These are phyloP conservation scores for Epinephelus malabaricus DNA, from an alignment of 2,797 vertebrate genomes.

Conservation along the genomic window DNA sequence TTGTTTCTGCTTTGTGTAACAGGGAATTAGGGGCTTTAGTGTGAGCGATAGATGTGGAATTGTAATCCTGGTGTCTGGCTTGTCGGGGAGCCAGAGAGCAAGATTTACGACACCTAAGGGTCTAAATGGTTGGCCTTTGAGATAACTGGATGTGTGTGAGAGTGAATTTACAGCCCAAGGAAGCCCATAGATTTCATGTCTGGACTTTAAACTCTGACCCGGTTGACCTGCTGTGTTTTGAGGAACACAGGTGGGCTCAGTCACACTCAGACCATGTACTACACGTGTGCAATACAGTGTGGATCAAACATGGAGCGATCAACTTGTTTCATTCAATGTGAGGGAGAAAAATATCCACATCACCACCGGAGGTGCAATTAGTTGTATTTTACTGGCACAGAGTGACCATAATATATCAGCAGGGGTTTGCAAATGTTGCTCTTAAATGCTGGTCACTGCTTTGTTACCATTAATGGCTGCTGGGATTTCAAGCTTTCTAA, in stretches of 20 bases:
- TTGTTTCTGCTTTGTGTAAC: constrained; percentile 72
- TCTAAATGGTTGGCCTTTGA: constrained; percentile 69
- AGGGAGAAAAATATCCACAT: neutral
- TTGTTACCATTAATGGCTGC: neutral
- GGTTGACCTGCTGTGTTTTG: constrained; percentile 10
- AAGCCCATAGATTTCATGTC: constrained; percentile 50
- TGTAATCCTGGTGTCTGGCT: constrained; percentile 67
- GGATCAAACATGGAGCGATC: neutral
- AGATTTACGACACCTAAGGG: constrained; percentile 69
- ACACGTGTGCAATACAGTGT: neutral
- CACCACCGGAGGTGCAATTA: neutral
- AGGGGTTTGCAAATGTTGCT: constrained; percentile 6
- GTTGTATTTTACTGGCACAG: constrained; percentile 4
- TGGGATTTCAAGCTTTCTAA: neutral
- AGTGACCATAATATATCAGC: neutral
- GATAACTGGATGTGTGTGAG: constrained; percentile 56
- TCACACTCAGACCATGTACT: neutral
- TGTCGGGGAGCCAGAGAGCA: constrained; percentile 47
- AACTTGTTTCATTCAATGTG: constrained; percentile 1
- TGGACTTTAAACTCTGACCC: constrained; percentile 46
- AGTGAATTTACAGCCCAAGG: constrained; percentile 55
- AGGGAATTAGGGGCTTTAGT: constrained; percentile 68
- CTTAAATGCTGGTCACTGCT: neutral
- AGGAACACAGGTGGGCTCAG: constrained; percentile 14
- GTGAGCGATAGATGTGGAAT: constrained; percentile 69